These are phyloP conservation scores for Zoanthus sansibaricus DNA, from an alignment of 92 coral and sea anemone species.

Conservation along the genomic window DNA sequence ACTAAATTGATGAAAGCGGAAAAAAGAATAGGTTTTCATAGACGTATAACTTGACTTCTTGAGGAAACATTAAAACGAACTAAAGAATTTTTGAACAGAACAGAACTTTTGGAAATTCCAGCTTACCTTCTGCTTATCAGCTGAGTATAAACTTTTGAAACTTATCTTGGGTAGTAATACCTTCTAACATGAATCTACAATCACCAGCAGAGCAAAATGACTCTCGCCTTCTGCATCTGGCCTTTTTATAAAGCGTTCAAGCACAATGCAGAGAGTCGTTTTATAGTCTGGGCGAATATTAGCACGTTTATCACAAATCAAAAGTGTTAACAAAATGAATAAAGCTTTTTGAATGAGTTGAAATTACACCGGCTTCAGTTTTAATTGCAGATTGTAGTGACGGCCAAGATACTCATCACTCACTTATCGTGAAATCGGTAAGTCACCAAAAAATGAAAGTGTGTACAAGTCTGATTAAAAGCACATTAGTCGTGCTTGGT, in stretches of 20 bases:
- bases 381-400: slow-evolving; percentile 67
- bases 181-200: slow-evolving; percentile 6
- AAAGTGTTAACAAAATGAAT: slow-evolving; percentile 70
- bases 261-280: slow-evolving; percentile 70
- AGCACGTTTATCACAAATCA: slow-evolving; percentile 72
- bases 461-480: slow-evolving; percentile 29
- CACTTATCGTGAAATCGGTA: slow-evolving; percentile 57
- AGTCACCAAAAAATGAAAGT: slow-evolving; percentile 6
- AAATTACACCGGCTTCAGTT: slow-evolving; percentile 45
- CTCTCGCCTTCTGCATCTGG: slow-evolving; percentile 54
- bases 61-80: too few relatives aligned
- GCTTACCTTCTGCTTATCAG: slow-evolving; percentile 7
- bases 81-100: background rate
- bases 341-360: slow-evolving; percentile 56
- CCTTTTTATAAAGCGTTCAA: slow-evolving; percentile 69
- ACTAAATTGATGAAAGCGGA: background rate
- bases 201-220: slow-evolving; percentile 1
- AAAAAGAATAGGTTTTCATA: background rate
- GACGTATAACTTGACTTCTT: too few relatives aligned
- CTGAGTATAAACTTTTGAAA: background rate
- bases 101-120: background rate
- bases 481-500: slow-evolving; percentile 45
- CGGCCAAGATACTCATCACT: slow-evolving; percentile 55
- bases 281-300: slow-evolving; percentile 57
- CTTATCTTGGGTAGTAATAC: background rate